These are phyloP conservation scores for Pomatostomus ruficeps DNA, from an alignment of 2,113 vertebrate genomes.

Conservation along the genomic window DNA sequence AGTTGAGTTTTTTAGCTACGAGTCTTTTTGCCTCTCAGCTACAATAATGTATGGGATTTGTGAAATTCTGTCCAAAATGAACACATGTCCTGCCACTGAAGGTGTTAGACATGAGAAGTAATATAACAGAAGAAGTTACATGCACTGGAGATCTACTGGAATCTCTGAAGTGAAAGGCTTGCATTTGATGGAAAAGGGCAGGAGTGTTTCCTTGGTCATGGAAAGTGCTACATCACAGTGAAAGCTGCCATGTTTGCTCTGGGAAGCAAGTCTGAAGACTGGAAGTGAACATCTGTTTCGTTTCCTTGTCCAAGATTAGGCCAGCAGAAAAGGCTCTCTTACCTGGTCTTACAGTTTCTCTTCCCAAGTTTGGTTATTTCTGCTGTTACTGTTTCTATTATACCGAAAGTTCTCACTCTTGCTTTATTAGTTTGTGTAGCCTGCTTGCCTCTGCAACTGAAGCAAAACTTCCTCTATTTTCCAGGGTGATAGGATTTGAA, in stretches of 20 bases:
- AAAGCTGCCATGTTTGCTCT: background rate
- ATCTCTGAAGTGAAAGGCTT: background rate
- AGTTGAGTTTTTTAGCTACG: background rate
- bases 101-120: background rate
- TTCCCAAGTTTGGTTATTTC: background rate
- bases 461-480: background rate
- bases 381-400: background rate
- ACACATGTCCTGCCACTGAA: background rate
- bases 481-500: background rate
- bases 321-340: background rate
- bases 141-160: background rate
- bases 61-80: background rate
- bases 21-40: background rate
- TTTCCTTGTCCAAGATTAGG: background rate
- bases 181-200: background rate
- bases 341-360: background rate
- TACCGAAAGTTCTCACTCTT: background rate
- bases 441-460: background rate
- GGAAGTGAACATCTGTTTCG: background rate
- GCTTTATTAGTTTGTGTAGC: background rate
- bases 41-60: background rate
- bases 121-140: background rate
- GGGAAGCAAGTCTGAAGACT: background rate
- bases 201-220: background rate
- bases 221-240: background rate